These are phyloP conservation scores for Rhimphoctona megacephalus DNA, from an alignment of 2,888 invertebrate species.

Conservation along the genomic window DNA sequence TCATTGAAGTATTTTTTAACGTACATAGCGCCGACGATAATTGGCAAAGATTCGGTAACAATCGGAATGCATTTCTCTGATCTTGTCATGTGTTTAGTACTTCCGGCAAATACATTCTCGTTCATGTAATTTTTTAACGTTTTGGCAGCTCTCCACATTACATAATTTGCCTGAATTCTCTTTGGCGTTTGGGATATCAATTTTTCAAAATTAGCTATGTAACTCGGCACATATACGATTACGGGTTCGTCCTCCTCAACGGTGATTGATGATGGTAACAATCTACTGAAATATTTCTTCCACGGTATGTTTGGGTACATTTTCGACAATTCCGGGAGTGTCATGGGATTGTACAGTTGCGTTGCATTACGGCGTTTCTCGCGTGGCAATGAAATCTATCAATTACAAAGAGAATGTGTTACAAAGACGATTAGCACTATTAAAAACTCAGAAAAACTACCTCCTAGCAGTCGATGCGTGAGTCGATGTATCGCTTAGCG, in stretches of 20 bases:
- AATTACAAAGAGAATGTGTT: neutral
- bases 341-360: slow-evolving; percentile 96
- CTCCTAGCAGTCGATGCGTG: too few relatives aligned
- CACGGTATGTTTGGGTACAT: slow-evolving; percentile 92
- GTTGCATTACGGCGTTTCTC: slow-evolving; percentile 96
- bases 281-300: slow-evolving; percentile 91
- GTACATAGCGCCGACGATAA: neutral
- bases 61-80: neutral
- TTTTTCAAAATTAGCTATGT: slow-evolving; percentile 88
- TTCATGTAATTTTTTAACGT: neutral
- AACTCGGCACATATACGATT: slow-evolving; percentile 94
- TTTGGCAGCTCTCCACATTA: slow-evolving; percentile 5
- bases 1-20: neutral
- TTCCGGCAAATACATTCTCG: neutral
- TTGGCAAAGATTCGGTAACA: neutral
- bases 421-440: neutral
- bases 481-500: too few relatives aligned
- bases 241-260: slow-evolving; percentile 90
- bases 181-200: neutral
- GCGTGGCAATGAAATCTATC: slow-evolving; percentile 86
- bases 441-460: neutral
- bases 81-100: neutral
- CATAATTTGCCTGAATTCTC: neutral
- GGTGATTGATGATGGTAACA: slow-evolving; percentile 89
- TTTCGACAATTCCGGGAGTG: slow-evolving; percentile 90